phyloP scores from a whole-genome alignment of 2,113 vertebrate species.

The Phaethon lepturus region DNA sequence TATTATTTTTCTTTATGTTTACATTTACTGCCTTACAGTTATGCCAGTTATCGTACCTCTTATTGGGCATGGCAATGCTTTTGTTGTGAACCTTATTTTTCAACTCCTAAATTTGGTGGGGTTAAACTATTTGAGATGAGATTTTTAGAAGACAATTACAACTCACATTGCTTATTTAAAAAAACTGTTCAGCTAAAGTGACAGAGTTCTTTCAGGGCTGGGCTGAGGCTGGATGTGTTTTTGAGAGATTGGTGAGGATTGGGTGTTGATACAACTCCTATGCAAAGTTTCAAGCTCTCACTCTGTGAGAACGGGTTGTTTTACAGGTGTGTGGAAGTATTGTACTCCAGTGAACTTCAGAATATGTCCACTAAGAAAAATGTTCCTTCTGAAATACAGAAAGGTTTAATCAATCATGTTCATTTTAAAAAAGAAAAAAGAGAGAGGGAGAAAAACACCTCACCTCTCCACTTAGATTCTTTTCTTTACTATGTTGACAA shows the following conservation, averaged over 20 bases:
- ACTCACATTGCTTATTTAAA: not conserved
- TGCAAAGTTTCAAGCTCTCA: not conserved
- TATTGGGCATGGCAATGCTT: not conserved
- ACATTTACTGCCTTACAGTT: not conserved
- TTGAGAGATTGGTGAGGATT: not conserved
- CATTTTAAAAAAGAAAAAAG: not conserved
- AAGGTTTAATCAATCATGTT: not conserved
- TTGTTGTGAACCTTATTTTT: not conserved
- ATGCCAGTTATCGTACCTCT: not conserved
- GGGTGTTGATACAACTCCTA: not conserved
- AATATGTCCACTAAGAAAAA: not conserved
- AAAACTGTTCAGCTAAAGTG: not conserved
- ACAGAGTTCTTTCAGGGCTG: not conserved
- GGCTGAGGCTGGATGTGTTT: not conserved
- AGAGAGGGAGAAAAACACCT: not conserved
- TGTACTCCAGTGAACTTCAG: not conserved
- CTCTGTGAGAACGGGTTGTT: not conserved
- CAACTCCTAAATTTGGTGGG: not conserved
- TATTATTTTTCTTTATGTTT: not conserved
- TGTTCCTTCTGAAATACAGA: not conserved
- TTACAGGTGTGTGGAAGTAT: not conserved
- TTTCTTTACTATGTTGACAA: not conserved
- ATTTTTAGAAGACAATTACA: not conserved
- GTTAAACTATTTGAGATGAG: not conserved
- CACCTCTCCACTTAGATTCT: not conserved